A percentile compares a stretch with the other conserved stretches of the same genome.
phyloP scores from a whole-genome alignment of 2,888 invertebrate genomes.

The Perizoma affinitatum region DNA sequence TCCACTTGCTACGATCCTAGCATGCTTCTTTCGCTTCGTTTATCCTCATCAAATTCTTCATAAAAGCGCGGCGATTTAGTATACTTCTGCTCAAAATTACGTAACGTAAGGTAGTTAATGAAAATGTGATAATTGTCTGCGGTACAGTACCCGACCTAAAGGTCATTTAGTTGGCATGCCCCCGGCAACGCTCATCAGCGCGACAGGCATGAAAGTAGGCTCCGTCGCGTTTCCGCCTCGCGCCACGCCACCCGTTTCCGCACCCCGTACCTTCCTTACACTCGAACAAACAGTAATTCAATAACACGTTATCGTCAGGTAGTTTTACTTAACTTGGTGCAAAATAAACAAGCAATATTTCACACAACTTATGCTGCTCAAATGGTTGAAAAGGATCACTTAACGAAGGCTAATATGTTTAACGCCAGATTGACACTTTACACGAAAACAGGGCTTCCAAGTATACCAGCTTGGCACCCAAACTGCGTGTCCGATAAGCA shows the following conservation, averaged over 20 bases:
- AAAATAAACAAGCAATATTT: constrained; percentile 1
- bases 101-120: background rate
- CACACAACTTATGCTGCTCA: too few relatives aligned
- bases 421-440: too few relatives aligned
- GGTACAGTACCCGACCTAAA: constrained; percentile 18
- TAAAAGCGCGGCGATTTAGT: too few relatives aligned
- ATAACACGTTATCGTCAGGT: constrained; percentile 25
- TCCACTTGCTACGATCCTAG: too few relatives aligned
- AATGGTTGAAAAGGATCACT: too few relatives aligned
- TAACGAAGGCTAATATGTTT: too few relatives aligned
- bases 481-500: too few relatives aligned
- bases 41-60: too few relatives aligned
- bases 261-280: constrained; percentile 39
- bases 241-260: constrained; percentile 54
- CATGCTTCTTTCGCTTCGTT: too few relatives aligned
- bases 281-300: constrained; percentile 29
- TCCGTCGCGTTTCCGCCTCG: constrained; percentile 58
- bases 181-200: constrained; percentile 58
- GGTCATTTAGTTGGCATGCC: constrained; percentile 40
- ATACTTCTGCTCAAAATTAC: too few relatives aligned
- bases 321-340: background rate
- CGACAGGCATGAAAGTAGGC: constrained; percentile 67
- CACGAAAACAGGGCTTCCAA: too few relatives aligned
- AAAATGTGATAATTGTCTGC: constrained; percentile 14
- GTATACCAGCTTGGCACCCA: too few relatives aligned